A percentile compares a stretch with the other conserved stretches of the same genome.
Evolutionary conservation across 1,140 invertebrate species (phyloP).

Genomic region (Phortica variegata): DNA sequence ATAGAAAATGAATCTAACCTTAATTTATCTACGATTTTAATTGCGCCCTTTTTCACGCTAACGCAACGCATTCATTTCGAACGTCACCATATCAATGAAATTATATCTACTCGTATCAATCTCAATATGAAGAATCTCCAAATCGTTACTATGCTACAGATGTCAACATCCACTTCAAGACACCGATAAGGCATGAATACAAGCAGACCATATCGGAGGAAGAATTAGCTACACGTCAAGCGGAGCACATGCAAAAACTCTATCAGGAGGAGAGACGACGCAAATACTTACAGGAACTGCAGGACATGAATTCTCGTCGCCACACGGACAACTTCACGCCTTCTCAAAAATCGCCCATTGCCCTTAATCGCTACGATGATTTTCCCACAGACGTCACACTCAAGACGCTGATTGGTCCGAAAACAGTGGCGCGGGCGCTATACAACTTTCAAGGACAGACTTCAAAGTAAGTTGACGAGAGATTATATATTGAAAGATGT

Average conservation of each 20-base stretch:
- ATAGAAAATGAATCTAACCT: too few species aligned
- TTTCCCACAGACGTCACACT: conserved; percentile 65
- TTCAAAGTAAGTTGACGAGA: conserved; percentile 60
- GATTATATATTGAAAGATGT: too few species aligned
- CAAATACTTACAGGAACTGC: conserved; percentile 83
- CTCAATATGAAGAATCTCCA: conserved; percentile 70
- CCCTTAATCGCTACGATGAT: conserved; percentile 90
- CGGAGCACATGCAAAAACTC: conserved; percentile 84
- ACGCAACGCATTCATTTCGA: too few species aligned
- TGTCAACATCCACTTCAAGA: conserved; percentile 90
- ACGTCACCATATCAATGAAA: too few species aligned
- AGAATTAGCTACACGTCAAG: conserved; percentile 79
- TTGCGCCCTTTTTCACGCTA: too few species aligned
- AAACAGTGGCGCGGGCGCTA: conserved; percentile 79
- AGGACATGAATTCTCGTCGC: conserved; percentile 86
- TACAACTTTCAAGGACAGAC: conserved; percentile 90
- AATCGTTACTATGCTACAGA: conserved; percentile 86
- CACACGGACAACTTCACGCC: conserved; percentile 91
- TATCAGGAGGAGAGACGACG: conserved; percentile 84
- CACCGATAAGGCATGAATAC: conserved; percentile 79
- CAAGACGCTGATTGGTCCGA: conserved; percentile 62
- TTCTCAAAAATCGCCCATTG: conserved; percentile 89
- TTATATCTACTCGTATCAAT: too few species aligned
- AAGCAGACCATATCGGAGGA: conserved; percentile 79
- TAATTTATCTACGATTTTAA: too few species aligned